Evolutionary conservation across 2,888 invertebrate species (phyloP).

Genomic region (Dolichomitus sp.): DNA sequence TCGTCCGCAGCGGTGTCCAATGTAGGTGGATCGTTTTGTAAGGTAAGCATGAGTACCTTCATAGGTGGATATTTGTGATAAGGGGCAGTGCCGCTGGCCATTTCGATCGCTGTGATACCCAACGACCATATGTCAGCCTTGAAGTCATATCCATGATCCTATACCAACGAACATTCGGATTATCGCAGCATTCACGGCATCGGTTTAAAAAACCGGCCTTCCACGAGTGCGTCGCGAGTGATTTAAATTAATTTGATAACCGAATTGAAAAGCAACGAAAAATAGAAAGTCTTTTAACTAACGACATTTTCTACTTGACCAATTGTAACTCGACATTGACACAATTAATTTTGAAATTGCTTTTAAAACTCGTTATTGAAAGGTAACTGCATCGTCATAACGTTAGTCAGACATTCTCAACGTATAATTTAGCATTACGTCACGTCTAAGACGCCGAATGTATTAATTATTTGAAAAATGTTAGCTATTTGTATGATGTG

Average conservation of each 20-base stretch:
- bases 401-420: conserved; percentile 9
- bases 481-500: conserved; percentile 39
- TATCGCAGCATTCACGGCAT: conserved; percentile 72
- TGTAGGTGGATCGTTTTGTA: conserved; percentile 99
- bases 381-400: conserved; percentile 17
- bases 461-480: conserved; percentile 8
- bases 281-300: not conserved
- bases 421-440: conserved; percentile 25
- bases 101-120: conserved; percentile 99
- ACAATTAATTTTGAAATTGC: not conserved
- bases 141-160: conserved; percentile 99
- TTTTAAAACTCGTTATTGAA: conserved; percentile 6
- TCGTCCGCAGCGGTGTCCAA: conserved; percentile 98
- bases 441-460: conserved; percentile 3
- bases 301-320: not conserved
- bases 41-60: conserved; percentile 99
- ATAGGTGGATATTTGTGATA: conserved; percentile 99
- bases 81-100: conserved; percentile 99
- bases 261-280: not conserved
- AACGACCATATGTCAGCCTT: conserved; percentile 98
- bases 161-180: conserved; percentile 75
- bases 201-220: conserved; percentile 48
- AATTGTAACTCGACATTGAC: conserved; percentile 6
- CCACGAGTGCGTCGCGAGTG: conserved; percentile 41
- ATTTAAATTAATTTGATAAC: conserved; percentile 8